Base-by-base conservation (phyloP, 2,113 vertebrate genomes). In the Pomatorhinus ruficollis region DNA sequence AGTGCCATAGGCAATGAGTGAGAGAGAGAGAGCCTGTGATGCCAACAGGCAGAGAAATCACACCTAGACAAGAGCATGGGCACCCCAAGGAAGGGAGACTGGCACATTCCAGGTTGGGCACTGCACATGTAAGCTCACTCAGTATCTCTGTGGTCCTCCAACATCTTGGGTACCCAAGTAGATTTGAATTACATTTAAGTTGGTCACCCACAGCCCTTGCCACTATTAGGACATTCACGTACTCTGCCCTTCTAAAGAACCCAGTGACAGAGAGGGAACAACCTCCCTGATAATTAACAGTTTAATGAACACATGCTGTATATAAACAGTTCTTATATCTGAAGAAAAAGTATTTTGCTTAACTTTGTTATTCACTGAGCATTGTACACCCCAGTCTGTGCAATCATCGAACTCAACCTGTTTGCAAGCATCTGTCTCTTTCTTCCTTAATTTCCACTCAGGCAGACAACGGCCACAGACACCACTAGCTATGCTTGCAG, bases 121-220 rank as follows among this genome's bases (percentile, higher is more conserved):
- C 53, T 35, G 50, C 40, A 37, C 0, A 0, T 31, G 30, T 17
- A 8, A 66, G 44, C n/a, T 89, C 50, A 18, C 9, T 28, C 76
- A 52, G n/a, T 40, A 56, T 4, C 50, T 47, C 35, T 8, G 25
- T 1, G 1, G 35, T 20, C 27, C 76, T 77, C 75, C 70, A 82
- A 17, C 49, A 78, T 3, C 68, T 1, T 12, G 15, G 31, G 14
- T 56, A 79, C 11, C 60, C 39, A 40, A 60, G 16, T 4, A 60
- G 21, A 12, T 53, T 61, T 6, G 6, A 80, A 72, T 15, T 30
- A 42, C 7, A 9, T 35, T 40, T 30, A 37, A 69, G 10, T 1
- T 56, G 65, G 31, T 15, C 31, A 75, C n/a, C 22, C 57, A 60
- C 35, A 87, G 61, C 15, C 3, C 0, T 42, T 8, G 12, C 6